Evolutionary conservation across 2,888 invertebrate species (phyloP).

Genomic region (Hydraecia micacea): DNA sequence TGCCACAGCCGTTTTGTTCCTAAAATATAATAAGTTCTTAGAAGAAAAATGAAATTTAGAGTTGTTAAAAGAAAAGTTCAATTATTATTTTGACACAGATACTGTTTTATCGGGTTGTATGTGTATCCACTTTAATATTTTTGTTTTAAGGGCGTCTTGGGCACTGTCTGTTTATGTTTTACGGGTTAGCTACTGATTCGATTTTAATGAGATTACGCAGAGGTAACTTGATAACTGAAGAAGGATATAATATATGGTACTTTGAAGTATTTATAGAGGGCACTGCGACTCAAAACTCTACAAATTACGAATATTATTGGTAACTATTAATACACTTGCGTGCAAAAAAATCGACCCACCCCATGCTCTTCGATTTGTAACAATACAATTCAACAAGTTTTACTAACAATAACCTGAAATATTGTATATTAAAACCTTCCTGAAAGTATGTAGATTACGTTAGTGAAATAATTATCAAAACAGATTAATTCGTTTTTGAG

Average conservation of each 20-base stretch:
- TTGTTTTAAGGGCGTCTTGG: not conserved
- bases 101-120: not conserved
- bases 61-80: too few relatives aligned
- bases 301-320: not conserved
- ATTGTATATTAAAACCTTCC: too few relatives aligned
- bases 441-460: too few relatives aligned
- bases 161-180: not conserved
- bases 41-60: not conserved
- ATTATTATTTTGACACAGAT: not conserved
- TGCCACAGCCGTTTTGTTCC: constrained; percentile 90
- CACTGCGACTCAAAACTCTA: not conserved
- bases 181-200: not conserved
- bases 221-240: constrained; percentile 1
- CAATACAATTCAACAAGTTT: too few relatives aligned
- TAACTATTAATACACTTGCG: not conserved
- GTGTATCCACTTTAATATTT: not conserved
- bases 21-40: constrained; percentile 58
- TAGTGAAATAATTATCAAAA: too few relatives aligned
- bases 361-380: too few relatives aligned
- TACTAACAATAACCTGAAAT: too few relatives aligned
- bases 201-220: constrained; percentile 24
- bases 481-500: too few relatives aligned
- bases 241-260: constrained; percentile 3
- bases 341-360: too few relatives aligned
- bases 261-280: not conserved